These are phyloP conservation scores for Scomber colias DNA, from an alignment of 2,113 vertebrate species.

Conservation along the genomic window DNA sequence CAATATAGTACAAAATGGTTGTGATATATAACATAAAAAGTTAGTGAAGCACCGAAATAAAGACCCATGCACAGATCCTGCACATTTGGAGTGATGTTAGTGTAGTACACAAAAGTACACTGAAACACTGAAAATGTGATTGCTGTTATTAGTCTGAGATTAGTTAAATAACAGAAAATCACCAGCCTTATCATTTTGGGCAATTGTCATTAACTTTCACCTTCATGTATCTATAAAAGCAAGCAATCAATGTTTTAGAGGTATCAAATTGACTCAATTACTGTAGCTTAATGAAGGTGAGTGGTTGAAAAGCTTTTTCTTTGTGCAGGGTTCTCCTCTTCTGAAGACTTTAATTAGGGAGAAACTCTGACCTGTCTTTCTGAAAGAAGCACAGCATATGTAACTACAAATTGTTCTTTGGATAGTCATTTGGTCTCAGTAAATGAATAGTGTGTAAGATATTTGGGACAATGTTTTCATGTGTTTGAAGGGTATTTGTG, in stretches of 20 bases:
- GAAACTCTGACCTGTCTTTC: neutral
- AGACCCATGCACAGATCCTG: too few relatives aligned
- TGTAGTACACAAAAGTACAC: too few relatives aligned
- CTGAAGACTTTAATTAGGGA: neutral
- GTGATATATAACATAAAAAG: too few relatives aligned
- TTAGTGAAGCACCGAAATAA: too few relatives aligned
- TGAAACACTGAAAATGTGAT: too few relatives aligned
- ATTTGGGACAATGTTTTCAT: neutral
- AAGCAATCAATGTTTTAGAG: neutral
- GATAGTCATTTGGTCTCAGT: neutral
- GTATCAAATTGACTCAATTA: neutral
- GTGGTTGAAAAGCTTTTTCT: slow-evolving; percentile 2
- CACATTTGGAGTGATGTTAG: too few relatives aligned
- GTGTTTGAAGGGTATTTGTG: neutral
- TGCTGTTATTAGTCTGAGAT: too few relatives aligned
- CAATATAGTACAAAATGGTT: too few relatives aligned
- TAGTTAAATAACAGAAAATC: too few relatives aligned
- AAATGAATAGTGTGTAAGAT: neutral
- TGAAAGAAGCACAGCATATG: neutral
- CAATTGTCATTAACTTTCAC: neutral
- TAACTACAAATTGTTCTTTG: neutral
- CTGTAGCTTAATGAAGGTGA: neutral
- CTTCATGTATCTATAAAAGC: neutral
- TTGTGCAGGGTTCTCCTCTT: slow-evolving; percentile 3
- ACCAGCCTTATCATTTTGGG: too few relatives aligned